Percentiles rank a stretch among this genome's conserved stretches.
These are phyloP conservation scores for Stigmatopora argus DNA, from an alignment of 2,113 vertebrate genomes.

Conservation along the genomic window DNA sequence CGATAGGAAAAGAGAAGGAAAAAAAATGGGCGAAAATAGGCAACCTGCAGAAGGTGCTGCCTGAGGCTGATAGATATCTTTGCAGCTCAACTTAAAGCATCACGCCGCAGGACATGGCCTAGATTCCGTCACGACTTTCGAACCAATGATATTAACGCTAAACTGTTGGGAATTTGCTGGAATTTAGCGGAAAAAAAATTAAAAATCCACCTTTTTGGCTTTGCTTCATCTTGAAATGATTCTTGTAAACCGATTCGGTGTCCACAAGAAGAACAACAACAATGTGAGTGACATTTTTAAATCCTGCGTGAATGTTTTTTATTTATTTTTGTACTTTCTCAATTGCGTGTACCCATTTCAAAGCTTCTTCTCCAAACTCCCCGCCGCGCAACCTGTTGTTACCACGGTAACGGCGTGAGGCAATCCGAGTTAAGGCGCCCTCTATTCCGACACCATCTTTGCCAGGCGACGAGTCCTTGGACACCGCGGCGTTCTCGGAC, in stretches of 20 bases:
- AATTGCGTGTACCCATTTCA: slow-evolving; percentile 47
- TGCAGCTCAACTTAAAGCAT: slow-evolving; percentile 33
- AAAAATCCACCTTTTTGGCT: too few species aligned
- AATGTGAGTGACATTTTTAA: not conserved
- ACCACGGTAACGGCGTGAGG: slow-evolving; percentile 60
- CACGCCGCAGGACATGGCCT: slow-evolving; percentile 18
- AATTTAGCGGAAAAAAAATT: not conserved
- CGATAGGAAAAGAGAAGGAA: slow-evolving; percentile 13
- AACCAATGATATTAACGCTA: slow-evolving; percentile 3
- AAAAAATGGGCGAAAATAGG: slow-evolving; percentile 15
- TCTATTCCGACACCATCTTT: slow-evolving; percentile 23
- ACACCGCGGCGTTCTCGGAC: not conserved
- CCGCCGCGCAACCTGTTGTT: slow-evolving; percentile 50
- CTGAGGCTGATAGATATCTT: slow-evolving; percentile 49
- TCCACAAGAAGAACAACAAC: not conserved
- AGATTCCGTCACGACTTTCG: slow-evolving; percentile 31
- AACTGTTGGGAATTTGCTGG: not conserved
- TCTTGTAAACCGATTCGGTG: too few species aligned
- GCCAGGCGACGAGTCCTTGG: slow-evolving; percentile 33
- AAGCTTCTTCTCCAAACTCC: slow-evolving; percentile 54
- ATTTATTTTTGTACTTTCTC: slow-evolving; percentile 23
- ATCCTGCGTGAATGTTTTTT: not conserved
- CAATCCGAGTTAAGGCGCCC: slow-evolving; percentile 16
- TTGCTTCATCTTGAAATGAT: too few species aligned
- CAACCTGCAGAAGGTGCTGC: slow-evolving; percentile 36